Percentiles rank a stretch among this genome's conserved stretches.
Evolutionary conservation across 2,888 invertebrate genomes (phyloP).

Genomic region (Abrostola tripartita): DNA sequence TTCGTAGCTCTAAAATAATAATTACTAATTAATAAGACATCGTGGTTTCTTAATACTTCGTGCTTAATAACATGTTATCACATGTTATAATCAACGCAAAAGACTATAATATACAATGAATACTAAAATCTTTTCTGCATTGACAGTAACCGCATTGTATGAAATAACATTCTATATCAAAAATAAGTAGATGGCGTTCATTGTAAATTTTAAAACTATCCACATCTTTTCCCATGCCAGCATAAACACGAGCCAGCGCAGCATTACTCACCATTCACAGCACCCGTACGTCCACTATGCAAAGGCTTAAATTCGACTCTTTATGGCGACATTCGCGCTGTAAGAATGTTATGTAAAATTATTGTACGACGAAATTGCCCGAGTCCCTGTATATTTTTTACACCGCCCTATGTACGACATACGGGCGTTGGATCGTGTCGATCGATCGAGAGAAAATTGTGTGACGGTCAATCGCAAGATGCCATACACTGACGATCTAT

Average conservation of each 20-base stretch:
- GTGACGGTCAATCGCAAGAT: too few species aligned
- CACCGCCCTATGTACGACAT: slow-evolving; percentile 22
- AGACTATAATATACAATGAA: too few species aligned
- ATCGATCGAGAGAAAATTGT: too few species aligned
- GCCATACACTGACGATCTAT: too few species aligned
- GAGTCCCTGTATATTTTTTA: slow-evolving; percentile 74
- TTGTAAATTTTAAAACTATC: slow-evolving; percentile 20
- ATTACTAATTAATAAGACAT: too few species aligned
- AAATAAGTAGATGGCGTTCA: background rate
- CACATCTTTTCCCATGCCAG: slow-evolving; percentile 25
- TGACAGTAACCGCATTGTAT: too few species aligned
- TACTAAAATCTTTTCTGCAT: too few species aligned
- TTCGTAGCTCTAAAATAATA: too few species aligned
- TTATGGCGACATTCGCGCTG: slow-evolving; percentile 68
- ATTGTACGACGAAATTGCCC: slow-evolving; percentile 71
- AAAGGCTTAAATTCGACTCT: slow-evolving; percentile 73
- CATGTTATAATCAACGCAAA: too few species aligned
- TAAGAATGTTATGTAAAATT: slow-evolving; percentile 74
- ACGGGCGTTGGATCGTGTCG: too few species aligned
- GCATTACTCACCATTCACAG: slow-evolving; percentile 23
- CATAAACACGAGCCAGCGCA: slow-evolving; percentile 16
- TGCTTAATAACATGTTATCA: too few species aligned
- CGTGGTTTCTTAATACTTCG: too few species aligned
- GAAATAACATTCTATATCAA: background rate
- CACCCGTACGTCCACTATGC: slow-evolving; percentile 46